phyloP scores from a whole-genome alignment of 2,888 invertebrate genomes.

The Frankliniella intonsa region DNA sequence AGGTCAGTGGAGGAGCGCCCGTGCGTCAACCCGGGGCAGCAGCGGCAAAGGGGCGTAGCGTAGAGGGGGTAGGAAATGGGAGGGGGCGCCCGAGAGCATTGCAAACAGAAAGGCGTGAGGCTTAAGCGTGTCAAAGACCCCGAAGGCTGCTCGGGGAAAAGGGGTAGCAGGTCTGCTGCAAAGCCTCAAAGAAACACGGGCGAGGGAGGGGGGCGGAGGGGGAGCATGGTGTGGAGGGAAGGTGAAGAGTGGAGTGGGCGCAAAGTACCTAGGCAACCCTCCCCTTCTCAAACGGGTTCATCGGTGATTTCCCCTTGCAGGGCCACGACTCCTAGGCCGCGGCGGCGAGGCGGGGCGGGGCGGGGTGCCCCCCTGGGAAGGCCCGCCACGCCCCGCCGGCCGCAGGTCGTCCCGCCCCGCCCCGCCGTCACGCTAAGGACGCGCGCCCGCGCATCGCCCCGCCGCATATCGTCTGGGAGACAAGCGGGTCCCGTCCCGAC shows the following conservation, averaged over 20 bases:
- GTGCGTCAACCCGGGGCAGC: background rate
- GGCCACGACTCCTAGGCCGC: too few relatives aligned
- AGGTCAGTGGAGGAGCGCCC: background rate
- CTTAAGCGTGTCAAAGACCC: background rate
- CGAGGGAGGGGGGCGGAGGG: background rate
- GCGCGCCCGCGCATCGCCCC: background rate
- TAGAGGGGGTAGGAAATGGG: too few relatives aligned
- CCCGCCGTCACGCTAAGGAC: background rate
- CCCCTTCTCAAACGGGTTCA: too few relatives aligned
- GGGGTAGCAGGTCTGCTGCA: background rate
- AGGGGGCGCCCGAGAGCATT: background rate
- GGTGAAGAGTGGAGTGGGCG: too few relatives aligned
- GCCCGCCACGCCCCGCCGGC: too few relatives aligned
- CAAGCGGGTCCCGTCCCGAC: too few relatives aligned
- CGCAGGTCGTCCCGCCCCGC: background rate
- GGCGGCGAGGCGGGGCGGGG: too few relatives aligned
- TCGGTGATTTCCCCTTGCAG: too few relatives aligned
- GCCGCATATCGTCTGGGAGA: too few relatives aligned
- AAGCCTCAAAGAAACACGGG: background rate
- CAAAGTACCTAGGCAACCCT: too few relatives aligned
- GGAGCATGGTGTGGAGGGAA: background rate
- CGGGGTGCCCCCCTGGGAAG: background rate
- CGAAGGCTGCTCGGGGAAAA: background rate
- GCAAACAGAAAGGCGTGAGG: conserved; percentile 19
- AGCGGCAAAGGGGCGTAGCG: background rate